Percentiles rank a stretch among this genome's conserved stretches.
These are phyloP conservation scores for Cydia amplana DNA, from an alignment of 1,140 invertebrate genomes.

Conservation along the genomic window DNA sequence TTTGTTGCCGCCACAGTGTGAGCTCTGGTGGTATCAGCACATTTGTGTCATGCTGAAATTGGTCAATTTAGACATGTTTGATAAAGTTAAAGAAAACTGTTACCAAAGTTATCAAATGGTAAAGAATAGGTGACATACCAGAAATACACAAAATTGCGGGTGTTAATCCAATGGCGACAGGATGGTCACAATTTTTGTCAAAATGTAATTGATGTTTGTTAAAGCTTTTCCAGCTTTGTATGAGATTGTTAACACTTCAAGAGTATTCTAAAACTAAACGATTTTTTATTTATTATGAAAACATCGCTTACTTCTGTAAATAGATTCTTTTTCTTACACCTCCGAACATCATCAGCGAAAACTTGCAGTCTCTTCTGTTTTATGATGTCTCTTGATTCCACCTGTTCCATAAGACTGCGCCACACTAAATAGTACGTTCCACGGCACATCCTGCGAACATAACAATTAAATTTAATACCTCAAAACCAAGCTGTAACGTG, in stretches of 20 bases:
- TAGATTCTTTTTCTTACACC: slow-evolving; percentile 52
- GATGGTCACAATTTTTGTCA: too few species aligned
- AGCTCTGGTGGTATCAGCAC: slow-evolving; percentile 55
- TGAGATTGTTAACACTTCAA: too few species aligned
- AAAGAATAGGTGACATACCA: too few species aligned
- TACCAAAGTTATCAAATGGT: too few species aligned
- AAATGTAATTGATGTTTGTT: too few species aligned
- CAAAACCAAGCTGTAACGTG: background rate
- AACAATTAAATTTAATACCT: slow-evolving; percentile 12
- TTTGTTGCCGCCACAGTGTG: slow-evolving; percentile 54
- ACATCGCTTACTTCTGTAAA: slow-evolving; percentile 53
- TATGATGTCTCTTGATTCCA: slow-evolving; percentile 54
- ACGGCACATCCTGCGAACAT: slow-evolving; percentile 58
- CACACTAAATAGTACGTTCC: slow-evolving; percentile 72
- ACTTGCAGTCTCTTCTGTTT: slow-evolving; percentile 61
- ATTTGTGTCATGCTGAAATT: slow-evolving; percentile 48
- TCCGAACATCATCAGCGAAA: slow-evolving; percentile 61
- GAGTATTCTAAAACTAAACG: too few species aligned
- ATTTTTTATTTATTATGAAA: background rate
- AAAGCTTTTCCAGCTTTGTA: too few species aligned
- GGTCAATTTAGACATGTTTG: background rate
- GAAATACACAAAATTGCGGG: too few species aligned
- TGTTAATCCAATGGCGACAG: too few species aligned
- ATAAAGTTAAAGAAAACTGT: too few species aligned
- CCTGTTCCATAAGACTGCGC: slow-evolving; percentile 69